Conservation (phyloP, 2,797 vertebrate species). For the Phrynocephalus guinanensis region DNA sequence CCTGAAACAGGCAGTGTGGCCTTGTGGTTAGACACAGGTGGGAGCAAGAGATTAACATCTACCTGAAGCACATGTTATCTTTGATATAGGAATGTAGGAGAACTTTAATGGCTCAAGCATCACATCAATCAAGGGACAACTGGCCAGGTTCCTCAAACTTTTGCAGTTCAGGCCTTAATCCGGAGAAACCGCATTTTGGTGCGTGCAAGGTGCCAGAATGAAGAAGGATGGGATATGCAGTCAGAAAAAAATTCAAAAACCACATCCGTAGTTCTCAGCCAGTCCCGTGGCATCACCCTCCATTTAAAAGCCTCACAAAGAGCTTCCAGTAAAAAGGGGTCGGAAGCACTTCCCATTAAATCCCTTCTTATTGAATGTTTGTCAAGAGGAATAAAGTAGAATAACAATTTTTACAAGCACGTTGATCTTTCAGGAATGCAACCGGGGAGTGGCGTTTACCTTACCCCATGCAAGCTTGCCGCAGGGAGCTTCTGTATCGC, state of each 20-base stretch:
- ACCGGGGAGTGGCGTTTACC: background rate
- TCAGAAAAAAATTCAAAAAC: too few relatives aligned
- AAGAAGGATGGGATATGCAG: too few relatives aligned
- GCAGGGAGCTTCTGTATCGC: background rate
- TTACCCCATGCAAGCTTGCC: background rate
- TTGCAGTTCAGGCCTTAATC: too few relatives aligned
- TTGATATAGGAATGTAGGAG: background rate
- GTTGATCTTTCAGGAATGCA: slow-evolving; percentile 12
- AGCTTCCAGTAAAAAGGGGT: background rate
- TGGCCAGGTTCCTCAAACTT: too few relatives aligned
- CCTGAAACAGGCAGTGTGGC: background rate
- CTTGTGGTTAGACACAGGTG: background rate
- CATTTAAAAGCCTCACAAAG: background rate
- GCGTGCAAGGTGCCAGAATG: too few relatives aligned
- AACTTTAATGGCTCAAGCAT: background rate
- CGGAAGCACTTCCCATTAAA: background rate
- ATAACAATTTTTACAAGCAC: slow-evolving; percentile 26
- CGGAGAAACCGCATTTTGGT: too few relatives aligned
- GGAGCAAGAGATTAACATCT: background rate
- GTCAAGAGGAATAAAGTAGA: slow-evolving; percentile 2
- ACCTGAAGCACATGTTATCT: background rate
- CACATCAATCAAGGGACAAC: background rate
- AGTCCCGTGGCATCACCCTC: too few relatives aligned
- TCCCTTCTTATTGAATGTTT: slow-evolving; percentile 33
- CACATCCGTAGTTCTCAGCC: too few relatives aligned